Percentiles rank a stretch among this genome's conserved stretches.
These are phyloP conservation scores for Clangula hyemalis DNA, from an alignment of 2,797 vertebrate species.

Conservation along the genomic window DNA sequence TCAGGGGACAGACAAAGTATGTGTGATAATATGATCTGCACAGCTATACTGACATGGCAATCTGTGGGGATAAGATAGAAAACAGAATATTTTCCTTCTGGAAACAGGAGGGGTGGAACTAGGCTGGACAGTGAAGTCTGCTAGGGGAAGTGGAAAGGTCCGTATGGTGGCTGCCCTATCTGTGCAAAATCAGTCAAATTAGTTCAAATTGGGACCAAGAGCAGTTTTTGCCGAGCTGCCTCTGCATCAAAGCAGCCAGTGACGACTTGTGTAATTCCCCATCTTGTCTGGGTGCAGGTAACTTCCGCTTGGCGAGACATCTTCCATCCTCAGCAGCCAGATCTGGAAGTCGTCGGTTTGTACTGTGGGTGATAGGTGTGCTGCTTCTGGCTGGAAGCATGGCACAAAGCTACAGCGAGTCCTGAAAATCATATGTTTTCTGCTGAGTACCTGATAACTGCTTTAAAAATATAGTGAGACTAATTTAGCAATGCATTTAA, in stretches of 20 bases:
- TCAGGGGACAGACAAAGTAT: background rate
- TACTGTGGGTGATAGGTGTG: rapidly evolving
- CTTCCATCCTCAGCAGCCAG: background rate
- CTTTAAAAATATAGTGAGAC: background rate
- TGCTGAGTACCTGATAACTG: background rate
- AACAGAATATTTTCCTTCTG: background rate
- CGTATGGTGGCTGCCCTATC: background rate
- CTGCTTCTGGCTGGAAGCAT: background rate
- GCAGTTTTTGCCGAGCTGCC: background rate
- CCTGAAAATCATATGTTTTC: background rate
- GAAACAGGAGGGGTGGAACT: background rate
- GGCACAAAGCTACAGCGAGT: background rate
- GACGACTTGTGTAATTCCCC: background rate
- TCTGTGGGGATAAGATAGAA: background rate
- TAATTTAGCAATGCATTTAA: background rate
- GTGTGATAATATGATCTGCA: background rate
- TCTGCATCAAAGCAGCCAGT: background rate
- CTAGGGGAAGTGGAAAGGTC: background rate
- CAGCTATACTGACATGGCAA: background rate
- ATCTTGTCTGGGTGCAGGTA: background rate
- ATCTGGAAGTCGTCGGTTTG: background rate
- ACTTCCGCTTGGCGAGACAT: background rate
- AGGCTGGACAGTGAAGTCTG: background rate
- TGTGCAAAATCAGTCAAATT: background rate
- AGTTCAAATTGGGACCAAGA: background rate